Base-by-base conservation (phyloP, 1,140 invertebrate genomes). In the Drosophila navojoa region DNA sequence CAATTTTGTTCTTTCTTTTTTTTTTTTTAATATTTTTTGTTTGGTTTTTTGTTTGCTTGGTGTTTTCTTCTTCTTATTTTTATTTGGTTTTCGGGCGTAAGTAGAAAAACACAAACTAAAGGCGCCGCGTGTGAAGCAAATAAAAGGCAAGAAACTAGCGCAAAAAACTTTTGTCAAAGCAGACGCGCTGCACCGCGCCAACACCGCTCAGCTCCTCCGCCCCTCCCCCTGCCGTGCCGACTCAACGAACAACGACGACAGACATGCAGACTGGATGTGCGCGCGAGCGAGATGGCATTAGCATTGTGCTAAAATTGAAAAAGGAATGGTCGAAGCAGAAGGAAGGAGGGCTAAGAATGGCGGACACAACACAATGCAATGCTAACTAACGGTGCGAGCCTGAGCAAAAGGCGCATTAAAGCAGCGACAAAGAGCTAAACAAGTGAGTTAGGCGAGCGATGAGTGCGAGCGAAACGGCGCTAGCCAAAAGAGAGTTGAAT, bases 91-190 rank as follows among this genome's bases (percentile, higher is more conserved):
- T 45, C 27, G 25, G 27, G n/a, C 58, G 32, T 19, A 52, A 45
- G 22, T 59, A 44, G 47, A 53, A 47, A 76, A 64, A 59, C n/a
- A 58, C 11, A 63, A 62, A 70, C 44, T 58, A 40, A 75, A 63
- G 72, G 67, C 72, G 72, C 58, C 40, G 59, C 72, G 72, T 75
- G 78, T 79, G 67, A 71, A 72, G 58, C 50, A 74, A 61, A 82
- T 78, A 82, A 75, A 81, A 74, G 52, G 66, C 79, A 77, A 76
- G 60, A 79, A 85, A 85, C 81, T 80, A 85, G 81, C 55, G 66
- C 81, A 80, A 73, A 77, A 69, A 73, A 73, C 64, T 85, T 85
- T 77, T 59, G 61, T 79, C 54, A 67, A 79, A 84, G 67, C 68
- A 64, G 49, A 55, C 50, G 59, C 45, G 27, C 57, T 42, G 44